Base-by-base conservation (phyloP, 2,797 vertebrate genomes). In the Thripadectes ignobilis region DNA sequence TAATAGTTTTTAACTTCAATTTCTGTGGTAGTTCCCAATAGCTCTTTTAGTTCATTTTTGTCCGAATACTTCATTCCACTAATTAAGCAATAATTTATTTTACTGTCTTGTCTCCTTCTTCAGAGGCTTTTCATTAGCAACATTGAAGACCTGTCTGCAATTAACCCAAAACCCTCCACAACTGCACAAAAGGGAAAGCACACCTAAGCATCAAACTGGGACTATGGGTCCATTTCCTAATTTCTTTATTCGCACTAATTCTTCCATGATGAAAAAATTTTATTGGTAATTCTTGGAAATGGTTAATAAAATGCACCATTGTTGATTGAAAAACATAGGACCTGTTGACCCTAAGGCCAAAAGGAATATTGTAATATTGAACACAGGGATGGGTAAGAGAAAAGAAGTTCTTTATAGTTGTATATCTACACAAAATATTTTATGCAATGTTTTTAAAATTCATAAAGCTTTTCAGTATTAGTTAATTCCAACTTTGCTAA, bases 321-420 rank as follows among this genome's bases (percentile, higher is more conserved):
- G 74, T 77, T 75, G 8, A 16, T 19, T 61, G 18, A 78, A 32
- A 78, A 71, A 36, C 29, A 19, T 5, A n/a, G 20, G 9, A 78
- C 52, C 20, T 27, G 5, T 38, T 63, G 24, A 23, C 7, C 8
- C 6, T 46, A 39, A 74, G 27, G 51, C 7, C 30, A 43, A 41
- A 8, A 7, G 8, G 84, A 81, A 45, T 0, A 8, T 12, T 55
- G 1, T 14, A 65, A n/a, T 0, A 0, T 12, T 36, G 15, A 77
- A 36, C 21, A 38, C 2, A 55, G 7, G 7, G 22, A 48, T 23
- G 30, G 32, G 51, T 26, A 76, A 52, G 21, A 51, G 8, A 68
- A 20, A 71, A 2, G 2, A 65, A 14, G 8, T 69, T 43, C 43
- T 66, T 43, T 38, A 15, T 66, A 38, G 26, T 54, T 68, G 39